These are phyloP conservation scores for Caerostris extrusa DNA, from an alignment of 1,140 invertebrate species.

Conservation along the genomic window DNA sequence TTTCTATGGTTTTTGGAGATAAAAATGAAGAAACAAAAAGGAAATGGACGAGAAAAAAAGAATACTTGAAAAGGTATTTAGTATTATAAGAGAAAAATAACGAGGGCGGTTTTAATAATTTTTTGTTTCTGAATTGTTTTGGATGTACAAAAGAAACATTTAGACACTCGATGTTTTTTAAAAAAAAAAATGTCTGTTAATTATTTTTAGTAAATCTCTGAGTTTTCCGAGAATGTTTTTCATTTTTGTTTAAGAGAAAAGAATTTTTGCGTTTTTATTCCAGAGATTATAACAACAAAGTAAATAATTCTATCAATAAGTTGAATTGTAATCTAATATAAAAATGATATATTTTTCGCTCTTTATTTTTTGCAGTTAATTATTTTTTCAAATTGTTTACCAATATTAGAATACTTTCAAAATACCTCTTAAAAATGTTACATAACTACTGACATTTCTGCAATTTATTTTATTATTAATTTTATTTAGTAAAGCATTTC, in stretches of 20 bases:
- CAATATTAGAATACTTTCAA: too few relatives aligned
- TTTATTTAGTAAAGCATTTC: too few relatives aligned
- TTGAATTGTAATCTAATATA: not conserved
- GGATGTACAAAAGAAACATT: slow-evolving; percentile 1
- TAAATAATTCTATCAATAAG: not conserved
- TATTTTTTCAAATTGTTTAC: not conserved
- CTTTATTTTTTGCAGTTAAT: not conserved
- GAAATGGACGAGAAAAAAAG: not conserved
- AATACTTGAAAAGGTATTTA: slow-evolving; percentile 28
- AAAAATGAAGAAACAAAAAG: not conserved
- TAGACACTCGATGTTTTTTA: not conserved
- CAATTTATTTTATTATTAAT: too few relatives aligned
- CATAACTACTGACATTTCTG: too few relatives aligned
- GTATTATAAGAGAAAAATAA: not conserved
- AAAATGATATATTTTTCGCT: not conserved
- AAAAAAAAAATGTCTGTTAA: not conserved
- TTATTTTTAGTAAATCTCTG: slow-evolving; percentile 17
- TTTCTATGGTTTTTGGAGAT: not conserved
- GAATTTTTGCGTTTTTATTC: not conserved
- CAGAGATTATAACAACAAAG: not conserved
- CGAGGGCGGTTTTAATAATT: not conserved
- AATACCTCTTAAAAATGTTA: too few relatives aligned
- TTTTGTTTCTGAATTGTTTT: slow-evolving; percentile 20
- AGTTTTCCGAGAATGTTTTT: not conserved
- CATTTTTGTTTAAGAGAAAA: not conserved